A percentile compares a stretch with the other conserved stretches of the same genome.
Conservation (phyloP, 2,888 invertebrate genomes). For the Invenusta paracnida region DNA sequence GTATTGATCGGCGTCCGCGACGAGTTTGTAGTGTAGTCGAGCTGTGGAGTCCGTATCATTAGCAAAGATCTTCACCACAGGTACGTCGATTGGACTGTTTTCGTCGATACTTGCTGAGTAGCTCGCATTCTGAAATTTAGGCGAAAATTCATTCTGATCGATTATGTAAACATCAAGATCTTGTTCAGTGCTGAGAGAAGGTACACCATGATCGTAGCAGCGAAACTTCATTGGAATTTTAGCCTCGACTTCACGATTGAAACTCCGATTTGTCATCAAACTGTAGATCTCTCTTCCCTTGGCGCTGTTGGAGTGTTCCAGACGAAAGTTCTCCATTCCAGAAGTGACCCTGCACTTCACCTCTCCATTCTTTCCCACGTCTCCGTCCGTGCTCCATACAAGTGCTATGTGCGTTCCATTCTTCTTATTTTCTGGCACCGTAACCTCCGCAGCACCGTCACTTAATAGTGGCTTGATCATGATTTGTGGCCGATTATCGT, state of each 20-base stretch:
- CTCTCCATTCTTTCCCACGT: slow-evolving; percentile 35
- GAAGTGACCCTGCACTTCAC: slow-evolving; percentile 19
- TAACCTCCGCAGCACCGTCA: neutral
- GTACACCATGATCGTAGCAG: slow-evolving; percentile 34
- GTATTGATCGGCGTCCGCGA: neutral
- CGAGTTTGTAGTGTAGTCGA: slow-evolving; percentile 14
- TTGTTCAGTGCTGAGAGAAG: neutral
- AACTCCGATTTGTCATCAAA: slow-evolving; percentile 36
- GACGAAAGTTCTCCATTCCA: neutral
- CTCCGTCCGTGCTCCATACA: slow-evolving; percentile 29
- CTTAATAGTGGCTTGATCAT: slow-evolving; percentile 22
- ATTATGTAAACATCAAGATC: slow-evolving; percentile 26
- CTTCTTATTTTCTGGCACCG: slow-evolving; percentile 28
- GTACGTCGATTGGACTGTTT: slow-evolving; percentile 10
- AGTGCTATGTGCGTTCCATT: slow-evolving; percentile 31
- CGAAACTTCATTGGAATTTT: neutral
- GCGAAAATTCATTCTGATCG: slow-evolving; percentile 38
- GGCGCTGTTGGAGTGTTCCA: slow-evolving; percentile 36
- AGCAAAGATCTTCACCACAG: neutral
- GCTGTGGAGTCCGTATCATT: slow-evolving; percentile 35
- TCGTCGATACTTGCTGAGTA: slow-evolving; percentile 2
- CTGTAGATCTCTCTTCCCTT: slow-evolving; percentile 37
- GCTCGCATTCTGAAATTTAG: neutral
- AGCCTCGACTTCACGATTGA: slow-evolving; percentile 28
- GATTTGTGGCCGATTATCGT: slow-evolving; percentile 31